Evolutionary conservation across 2,113 vertebrate species (phyloP).

Genomic region (Colossoma macropomum): DNA sequence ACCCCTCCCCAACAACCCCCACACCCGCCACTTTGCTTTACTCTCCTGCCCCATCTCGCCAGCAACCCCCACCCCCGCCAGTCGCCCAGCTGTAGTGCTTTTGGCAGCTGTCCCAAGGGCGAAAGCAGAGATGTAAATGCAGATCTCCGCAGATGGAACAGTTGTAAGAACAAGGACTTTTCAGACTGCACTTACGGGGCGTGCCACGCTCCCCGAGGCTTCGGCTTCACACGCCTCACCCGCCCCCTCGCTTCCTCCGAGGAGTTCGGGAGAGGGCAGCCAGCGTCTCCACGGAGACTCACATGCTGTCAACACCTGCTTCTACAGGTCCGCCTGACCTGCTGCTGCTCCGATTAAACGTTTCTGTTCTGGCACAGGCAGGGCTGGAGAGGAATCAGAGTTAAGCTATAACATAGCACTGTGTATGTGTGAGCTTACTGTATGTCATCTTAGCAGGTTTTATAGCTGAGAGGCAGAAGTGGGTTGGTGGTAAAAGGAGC

Average conservation of each 20-base stretch:
- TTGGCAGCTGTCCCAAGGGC: constrained; percentile 50
- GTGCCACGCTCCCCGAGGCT: constrained; percentile 48
- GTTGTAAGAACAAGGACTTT: constrained; percentile 56
- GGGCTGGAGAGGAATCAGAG: background rate
- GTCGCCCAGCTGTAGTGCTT: constrained; percentile 48
- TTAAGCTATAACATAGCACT: background rate
- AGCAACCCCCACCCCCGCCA: constrained; percentile 16
- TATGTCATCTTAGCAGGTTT: constrained; percentile 5
- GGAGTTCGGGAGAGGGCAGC: background rate
- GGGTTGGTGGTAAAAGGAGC: constrained; percentile 25
- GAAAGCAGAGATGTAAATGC: constrained; percentile 61
- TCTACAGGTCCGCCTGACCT: constrained; percentile 31
- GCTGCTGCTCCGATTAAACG: constrained; percentile 26
- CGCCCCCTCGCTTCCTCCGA: constrained; percentile 6
- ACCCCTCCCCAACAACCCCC: background rate
- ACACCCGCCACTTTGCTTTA: background rate
- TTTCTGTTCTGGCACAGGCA: background rate
- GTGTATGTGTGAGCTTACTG: constrained; percentile 4
- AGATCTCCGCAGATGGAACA: constrained; percentile 58
- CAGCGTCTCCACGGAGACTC: constrained; percentile 11
- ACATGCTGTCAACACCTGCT: constrained; percentile 16
- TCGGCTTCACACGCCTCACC: constrained; percentile 36
- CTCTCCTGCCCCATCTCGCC: background rate
- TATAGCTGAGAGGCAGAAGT: constrained; percentile 7
- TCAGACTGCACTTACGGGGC: constrained; percentile 56